Evolutionary conservation across 2,113 vertebrate species (phyloP).

Genomic region (Albula goreensis): DNA sequence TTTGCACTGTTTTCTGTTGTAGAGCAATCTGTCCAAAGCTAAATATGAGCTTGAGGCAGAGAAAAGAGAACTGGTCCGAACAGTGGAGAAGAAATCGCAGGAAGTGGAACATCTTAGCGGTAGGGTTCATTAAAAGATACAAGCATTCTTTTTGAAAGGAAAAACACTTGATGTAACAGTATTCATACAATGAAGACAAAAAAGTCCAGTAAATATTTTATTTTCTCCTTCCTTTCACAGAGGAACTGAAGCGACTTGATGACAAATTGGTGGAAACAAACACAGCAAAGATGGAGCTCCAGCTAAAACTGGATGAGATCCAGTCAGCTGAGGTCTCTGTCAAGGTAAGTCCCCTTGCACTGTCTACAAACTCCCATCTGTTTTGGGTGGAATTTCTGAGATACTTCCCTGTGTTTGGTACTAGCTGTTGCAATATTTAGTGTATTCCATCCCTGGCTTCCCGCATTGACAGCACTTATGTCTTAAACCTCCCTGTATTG

Average conservation of each 20-base stretch:
- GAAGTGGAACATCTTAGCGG: constrained; percentile 89
- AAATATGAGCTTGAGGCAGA: constrained; percentile 94
- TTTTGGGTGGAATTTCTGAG: not conserved
- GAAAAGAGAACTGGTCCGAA: constrained; percentile 85
- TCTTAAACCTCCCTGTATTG: not conserved
- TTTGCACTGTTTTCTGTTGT: constrained; percentile 33
- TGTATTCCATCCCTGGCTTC: too few species aligned
- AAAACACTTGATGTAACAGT: not conserved
- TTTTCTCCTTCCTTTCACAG: constrained; percentile 55
- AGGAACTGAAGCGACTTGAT: constrained; percentile 84
- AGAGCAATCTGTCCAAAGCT: constrained; percentile 77
- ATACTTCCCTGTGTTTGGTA: too few species aligned
- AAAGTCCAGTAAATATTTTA: not conserved
- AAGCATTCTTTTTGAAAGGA: not conserved
- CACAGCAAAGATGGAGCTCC: constrained; percentile 84
- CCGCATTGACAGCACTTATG: too few species aligned
- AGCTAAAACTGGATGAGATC: constrained; percentile 89
- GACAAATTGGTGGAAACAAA: constrained; percentile 86
- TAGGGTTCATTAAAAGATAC: constrained; percentile 49
- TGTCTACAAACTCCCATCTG: not conserved
- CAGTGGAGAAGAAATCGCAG: constrained; percentile 85
- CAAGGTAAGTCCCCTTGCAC: constrained; percentile 67
- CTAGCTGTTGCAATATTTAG: too few species aligned
- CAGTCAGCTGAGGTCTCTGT: constrained; percentile 86
- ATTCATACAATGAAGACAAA: not conserved